Conservation (phyloP, 2,113 vertebrate species). For the Ariopsis seemanni region DNA sequence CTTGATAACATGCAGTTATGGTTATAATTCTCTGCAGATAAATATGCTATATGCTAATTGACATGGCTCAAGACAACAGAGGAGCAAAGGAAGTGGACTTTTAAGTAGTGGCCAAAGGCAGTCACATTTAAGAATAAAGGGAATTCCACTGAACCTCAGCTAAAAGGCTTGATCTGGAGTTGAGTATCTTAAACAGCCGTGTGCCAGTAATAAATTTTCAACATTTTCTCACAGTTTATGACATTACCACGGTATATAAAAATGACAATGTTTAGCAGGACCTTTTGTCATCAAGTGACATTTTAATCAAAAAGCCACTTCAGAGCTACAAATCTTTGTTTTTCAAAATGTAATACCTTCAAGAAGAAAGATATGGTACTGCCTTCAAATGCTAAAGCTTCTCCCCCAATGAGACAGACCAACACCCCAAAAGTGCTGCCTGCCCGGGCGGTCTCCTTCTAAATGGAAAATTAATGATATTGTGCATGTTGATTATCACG, state of each 20-base stretch:
- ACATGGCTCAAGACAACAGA: constrained; percentile 41
- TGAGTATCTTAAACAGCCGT: constrained; percentile 9
- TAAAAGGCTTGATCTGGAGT: not conserved
- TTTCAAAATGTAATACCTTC: not conserved
- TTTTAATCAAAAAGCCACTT: not conserved
- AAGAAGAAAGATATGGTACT: not conserved
- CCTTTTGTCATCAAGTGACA: not conserved
- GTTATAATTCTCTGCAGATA: constrained; percentile 49
- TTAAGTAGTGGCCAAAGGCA: constrained; percentile 31
- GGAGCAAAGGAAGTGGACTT: constrained; percentile 14
- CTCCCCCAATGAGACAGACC: not conserved
- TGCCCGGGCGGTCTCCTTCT: not conserved
- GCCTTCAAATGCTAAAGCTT: not conserved
- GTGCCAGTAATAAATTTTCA: not conserved
- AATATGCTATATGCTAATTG: constrained; percentile 25
- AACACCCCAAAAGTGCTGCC: not conserved
- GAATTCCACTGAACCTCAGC: constrained; percentile 1
- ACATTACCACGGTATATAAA: not conserved
- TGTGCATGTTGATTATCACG: not conserved
- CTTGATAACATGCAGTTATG: constrained; percentile 68
- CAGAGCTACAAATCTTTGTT: no score
- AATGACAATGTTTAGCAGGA: not conserved
- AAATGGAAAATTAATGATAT: not conserved
- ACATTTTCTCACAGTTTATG: not conserved
- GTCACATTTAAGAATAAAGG: constrained; percentile 27